Conservation (phyloP, 2,113 vertebrate species). For the Pterocles burchelli region DNA sequence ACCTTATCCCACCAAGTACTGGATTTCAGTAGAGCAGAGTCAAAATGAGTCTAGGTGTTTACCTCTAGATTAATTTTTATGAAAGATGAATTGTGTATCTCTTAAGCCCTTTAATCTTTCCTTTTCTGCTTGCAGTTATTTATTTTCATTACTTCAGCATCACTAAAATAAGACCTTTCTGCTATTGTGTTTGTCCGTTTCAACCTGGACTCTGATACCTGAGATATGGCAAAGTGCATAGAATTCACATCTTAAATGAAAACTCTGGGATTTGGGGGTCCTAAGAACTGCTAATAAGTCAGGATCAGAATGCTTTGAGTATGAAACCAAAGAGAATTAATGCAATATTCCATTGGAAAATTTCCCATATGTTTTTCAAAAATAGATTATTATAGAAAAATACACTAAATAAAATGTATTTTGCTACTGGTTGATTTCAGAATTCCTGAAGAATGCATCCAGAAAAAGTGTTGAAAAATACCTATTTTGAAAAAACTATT, state of each 20-base stretch:
- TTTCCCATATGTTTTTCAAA: background rate
- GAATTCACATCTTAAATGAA: background rate
- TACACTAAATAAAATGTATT: background rate
- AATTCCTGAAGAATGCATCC: background rate
- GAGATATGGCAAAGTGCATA: background rate
- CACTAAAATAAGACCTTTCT: background rate
- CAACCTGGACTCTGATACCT: background rate
- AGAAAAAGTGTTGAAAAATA: background rate
- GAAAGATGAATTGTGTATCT: background rate
- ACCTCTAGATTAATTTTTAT: constrained; percentile 25
- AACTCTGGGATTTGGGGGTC: background rate
- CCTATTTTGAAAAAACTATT: background rate
- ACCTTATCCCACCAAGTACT: background rate
- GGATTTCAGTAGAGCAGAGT: background rate
- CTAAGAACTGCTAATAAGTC: background rate
- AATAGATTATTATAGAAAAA: background rate
- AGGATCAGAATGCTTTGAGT: background rate
- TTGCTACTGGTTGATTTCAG: background rate
- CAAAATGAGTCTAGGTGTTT: background rate
- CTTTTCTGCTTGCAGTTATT: constrained; percentile 51
- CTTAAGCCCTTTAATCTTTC: constrained; percentile 48
- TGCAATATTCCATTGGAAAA: background rate
- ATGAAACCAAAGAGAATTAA: background rate
- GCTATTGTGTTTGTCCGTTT: constrained; percentile 42
- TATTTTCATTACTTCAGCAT: constrained; percentile 34